phyloP scores from a whole-genome alignment of 2,113 vertebrate genomes.

The Lontra canadensis region DNA sequence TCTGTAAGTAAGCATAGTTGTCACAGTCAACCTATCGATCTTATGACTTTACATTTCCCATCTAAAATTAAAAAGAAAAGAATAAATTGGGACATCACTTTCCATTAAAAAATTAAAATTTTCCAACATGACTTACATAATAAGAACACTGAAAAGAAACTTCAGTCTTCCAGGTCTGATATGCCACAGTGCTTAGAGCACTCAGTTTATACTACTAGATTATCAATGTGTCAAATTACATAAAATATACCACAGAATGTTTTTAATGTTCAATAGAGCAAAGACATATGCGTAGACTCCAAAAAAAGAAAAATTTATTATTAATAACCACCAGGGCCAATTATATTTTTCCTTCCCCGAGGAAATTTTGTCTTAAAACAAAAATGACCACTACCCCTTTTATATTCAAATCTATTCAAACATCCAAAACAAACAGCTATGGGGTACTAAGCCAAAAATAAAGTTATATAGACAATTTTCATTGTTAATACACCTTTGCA shows the following conservation, averaged over 20 bases:
- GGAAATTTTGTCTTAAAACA: background rate
- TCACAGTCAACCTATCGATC: constrained; percentile 89
- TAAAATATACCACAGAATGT: background rate
- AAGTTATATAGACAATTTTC: background rate
- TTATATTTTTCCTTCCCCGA: background rate
- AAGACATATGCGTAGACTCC: background rate
- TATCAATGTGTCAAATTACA: background rate
- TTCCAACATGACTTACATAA: constrained; percentile 57
- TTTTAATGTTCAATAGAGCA: background rate
- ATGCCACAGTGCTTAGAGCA: background rate
- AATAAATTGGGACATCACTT: constrained; percentile 66
- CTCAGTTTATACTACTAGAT: background rate
- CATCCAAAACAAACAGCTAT: background rate
- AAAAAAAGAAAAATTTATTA: background rate
- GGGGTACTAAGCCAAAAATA: background rate
- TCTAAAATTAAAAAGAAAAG: constrained; percentile 78
- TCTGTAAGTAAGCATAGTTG: constrained; percentile 97
- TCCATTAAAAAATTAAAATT: constrained; percentile 38
- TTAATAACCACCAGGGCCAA: background rate
- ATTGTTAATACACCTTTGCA: background rate
- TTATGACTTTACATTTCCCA: constrained; percentile 83
- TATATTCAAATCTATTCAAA: constrained; percentile 4
- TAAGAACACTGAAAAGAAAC: constrained; percentile 50
- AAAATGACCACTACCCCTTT: constrained; percentile 8
- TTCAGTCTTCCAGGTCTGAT: background rate